A percentile compares a stretch with the other conserved stretches of the same genome.
Conservation (phyloP, 2,797 vertebrate species). For the Sciurus carolinensis region DNA sequence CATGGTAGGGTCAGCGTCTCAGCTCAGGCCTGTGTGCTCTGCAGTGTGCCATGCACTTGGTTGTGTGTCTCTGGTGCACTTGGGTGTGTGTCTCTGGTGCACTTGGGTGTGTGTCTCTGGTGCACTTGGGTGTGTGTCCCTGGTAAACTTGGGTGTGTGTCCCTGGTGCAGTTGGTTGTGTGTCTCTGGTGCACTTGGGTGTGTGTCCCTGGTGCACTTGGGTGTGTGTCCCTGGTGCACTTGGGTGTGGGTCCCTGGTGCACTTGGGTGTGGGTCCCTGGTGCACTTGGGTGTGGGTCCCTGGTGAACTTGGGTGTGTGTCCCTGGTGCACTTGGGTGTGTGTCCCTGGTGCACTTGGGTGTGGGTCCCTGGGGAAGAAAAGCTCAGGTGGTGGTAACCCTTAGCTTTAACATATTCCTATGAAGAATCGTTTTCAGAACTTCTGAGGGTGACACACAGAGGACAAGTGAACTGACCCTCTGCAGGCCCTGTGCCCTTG, state of each 20-base stretch:
- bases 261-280: not conserved
- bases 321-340: not conserved
- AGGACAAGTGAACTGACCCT: not conserved
- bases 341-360: no score
- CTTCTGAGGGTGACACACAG: not conserved
- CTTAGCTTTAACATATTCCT: not conserved
- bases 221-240: not conserved
- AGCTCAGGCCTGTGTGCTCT: no score
- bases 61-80: not conserved
- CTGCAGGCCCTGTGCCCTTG: no score
- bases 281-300: not conserved
- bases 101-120: no score
- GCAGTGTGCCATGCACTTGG: no score
- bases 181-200: no score
- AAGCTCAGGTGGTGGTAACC: no score
- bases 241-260: not conserved
- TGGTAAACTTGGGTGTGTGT: rapidly evolving
- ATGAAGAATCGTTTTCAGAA: not conserved
- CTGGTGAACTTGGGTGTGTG: no score
- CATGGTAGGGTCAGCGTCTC: conserved; percentile 90
- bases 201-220: no score
- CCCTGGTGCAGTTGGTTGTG: no score
- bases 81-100: no score
- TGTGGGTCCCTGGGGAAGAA: not conserved
- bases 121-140: no score